Evolutionary conservation across 2,888 invertebrate species (phyloP).

Genomic region (Cerastoderma edule): DNA sequence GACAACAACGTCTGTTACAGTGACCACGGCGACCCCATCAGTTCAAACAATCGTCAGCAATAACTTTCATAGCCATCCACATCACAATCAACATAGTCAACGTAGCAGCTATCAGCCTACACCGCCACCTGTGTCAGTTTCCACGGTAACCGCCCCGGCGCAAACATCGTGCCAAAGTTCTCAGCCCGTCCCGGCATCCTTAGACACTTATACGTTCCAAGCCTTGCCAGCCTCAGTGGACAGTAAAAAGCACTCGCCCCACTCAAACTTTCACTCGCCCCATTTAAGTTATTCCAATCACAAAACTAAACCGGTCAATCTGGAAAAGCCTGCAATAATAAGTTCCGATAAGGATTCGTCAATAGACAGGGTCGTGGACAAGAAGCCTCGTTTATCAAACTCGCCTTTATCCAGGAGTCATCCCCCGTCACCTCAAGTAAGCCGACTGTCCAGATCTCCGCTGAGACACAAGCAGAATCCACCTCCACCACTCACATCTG

Average conservation of each 20-base stretch:
- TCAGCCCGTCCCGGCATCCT: neutral
- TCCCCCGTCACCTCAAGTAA: constrained; percentile 34
- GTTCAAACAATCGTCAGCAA: constrained; percentile 25
- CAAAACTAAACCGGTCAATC: constrained; percentile 20
- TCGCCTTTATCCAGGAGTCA: constrained; percentile 38
- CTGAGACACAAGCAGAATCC: constrained; percentile 22
- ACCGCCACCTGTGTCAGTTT: constrained; percentile 3
- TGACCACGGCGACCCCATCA: constrained; percentile 44
- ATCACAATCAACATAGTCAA: constrained; percentile 19
- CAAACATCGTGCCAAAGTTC: neutral
- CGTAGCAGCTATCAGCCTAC: neutral
- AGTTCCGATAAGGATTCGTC: neutral
- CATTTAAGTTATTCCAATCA: neutral
- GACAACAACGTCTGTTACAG: constrained; percentile 28
- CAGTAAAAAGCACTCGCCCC: constrained; percentile 20
- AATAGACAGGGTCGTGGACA: constrained; percentile 3
- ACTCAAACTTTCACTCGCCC: neutral
- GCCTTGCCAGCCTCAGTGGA: constrained; percentile 10
- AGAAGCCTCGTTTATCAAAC: constrained; percentile 11
- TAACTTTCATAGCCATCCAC: constrained; percentile 21
- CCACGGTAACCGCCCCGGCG: neutral
- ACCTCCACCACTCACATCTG: constrained; percentile 32
- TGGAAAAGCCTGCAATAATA: constrained; percentile 3
- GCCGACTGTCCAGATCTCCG: constrained; percentile 29
- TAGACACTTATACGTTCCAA: constrained; percentile 12